Conservation (phyloP, 1,140 invertebrate genomes). For the Diachasmimorpha longicaudata region DNA sequence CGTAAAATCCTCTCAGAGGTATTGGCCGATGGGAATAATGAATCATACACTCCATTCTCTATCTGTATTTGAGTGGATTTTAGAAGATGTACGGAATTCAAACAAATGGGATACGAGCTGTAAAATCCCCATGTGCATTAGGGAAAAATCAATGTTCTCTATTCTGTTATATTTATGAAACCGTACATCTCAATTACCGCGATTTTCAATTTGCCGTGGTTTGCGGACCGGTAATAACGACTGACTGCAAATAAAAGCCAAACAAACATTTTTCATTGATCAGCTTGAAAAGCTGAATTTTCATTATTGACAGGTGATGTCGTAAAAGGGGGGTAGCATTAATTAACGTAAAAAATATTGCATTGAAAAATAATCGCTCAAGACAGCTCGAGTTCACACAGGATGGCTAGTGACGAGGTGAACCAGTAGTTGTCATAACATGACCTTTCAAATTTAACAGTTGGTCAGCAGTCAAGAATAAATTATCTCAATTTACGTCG, state of each 20-base stretch:
- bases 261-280: background rate
- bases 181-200: background rate
- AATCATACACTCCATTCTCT: background rate
- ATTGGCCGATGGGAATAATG: background rate
- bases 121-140: background rate
- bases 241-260: background rate
- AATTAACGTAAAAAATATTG: too few species aligned
- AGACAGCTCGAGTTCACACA: too few species aligned
- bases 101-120: background rate
- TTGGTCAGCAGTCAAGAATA: too few species aligned
- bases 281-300: too few species aligned
- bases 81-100: background rate
- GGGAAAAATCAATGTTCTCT: background rate
- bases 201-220: background rate
- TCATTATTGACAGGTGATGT: too few species aligned
- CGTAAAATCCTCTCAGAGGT: conserved; percentile 3
- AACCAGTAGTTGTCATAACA: too few species aligned
- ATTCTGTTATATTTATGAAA: background rate
- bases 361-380: too few species aligned
- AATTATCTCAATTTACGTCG: too few species aligned
- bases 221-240: background rate
- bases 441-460: too few species aligned
- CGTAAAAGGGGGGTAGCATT: too few species aligned
- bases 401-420: too few species aligned
- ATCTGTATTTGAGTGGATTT: conserved; percentile 1